Base-by-base conservation (phyloP, 2,797 vertebrate genomes). In the Echiichthys vipera region DNA sequence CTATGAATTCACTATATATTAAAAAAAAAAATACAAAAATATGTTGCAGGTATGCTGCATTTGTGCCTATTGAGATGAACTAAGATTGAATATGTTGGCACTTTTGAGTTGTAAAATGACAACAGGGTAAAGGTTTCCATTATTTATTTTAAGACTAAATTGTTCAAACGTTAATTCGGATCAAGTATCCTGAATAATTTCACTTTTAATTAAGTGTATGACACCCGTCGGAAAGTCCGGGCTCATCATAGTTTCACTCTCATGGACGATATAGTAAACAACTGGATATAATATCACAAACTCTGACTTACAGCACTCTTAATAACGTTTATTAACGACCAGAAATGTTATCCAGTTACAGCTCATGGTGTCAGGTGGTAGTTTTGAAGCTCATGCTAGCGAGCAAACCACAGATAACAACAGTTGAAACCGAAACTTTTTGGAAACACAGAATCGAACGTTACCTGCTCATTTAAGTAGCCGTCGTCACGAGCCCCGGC, bases 371-470 rank as follows among this genome's bases (percentile, higher is more conserved):
- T 15, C 7, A 18, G 17, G 0, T 25, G 13, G 32, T 18, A 24
- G 37, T 34, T 49, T 39, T 4, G 8, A 8, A 7, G 4, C 2
- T 2, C n/a, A 12, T 10, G 46, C 55, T 45, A 22, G 6, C 11
- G 22, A 58, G 0, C 4, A 32, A 42, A 37, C 12, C 2, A n/a
- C 5, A 4, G 8, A 24, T 5, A 36, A 61, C 12, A 53, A 67
- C 25, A 78, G 10, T 5, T 29, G 59, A 88, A 88, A 87, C 2
- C 74, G 89, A 91, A 89, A 89, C 66, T 86, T 83, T 55, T 0
- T 37, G 18, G 12, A 12, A 36, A 5, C 12, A 24, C 7, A n/a
- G 7, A 37, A 65, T 55, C 6, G 34, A 14, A 12, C 34, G 4
- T 36, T 3, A 83, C 80, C 65, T 57, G 45, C 37, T n/a, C 2